phyloP scores from a whole-genome alignment of 2,113 vertebrate species.

The Oncorhynchus kisutch region DNA sequence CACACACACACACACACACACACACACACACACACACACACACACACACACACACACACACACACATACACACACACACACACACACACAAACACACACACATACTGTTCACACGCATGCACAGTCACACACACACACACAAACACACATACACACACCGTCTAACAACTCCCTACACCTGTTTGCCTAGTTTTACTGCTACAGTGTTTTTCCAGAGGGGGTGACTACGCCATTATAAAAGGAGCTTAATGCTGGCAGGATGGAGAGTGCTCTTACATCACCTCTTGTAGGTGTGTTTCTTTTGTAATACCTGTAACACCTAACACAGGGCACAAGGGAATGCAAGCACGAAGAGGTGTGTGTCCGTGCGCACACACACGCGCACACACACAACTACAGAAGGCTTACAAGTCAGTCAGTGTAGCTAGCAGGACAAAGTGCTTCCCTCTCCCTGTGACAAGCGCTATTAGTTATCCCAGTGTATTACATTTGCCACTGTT shows the following conservation, averaged over 20 bases:
- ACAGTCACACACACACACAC: neutral
- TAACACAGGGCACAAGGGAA: neutral
- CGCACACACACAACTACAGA: too few species aligned
- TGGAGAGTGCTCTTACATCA: constrained; percentile 15
- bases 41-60: neutral
- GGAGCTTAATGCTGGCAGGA: constrained; percentile 32
- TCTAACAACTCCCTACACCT: constrained; percentile 15
- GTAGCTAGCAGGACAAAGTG: constrained; percentile 37
- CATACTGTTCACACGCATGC: neutral
- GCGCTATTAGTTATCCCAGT: constrained; percentile 40
- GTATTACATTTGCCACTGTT: constrained; percentile 38
- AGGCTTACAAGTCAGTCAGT: neutral
- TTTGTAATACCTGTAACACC: neutral
- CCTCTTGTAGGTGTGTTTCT: neutral
- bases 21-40: constrained; percentile 7
- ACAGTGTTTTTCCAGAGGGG: neutral
- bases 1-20: neutral
- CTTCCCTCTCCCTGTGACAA: constrained; percentile 27
- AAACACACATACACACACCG: neutral
- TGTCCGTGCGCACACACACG: too few species aligned
- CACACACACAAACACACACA: neutral
- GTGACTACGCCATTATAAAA: constrained; percentile 25
- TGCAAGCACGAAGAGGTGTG: too few species aligned
- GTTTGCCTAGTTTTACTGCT: constrained; percentile 25
- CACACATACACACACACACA: constrained; percentile 15